phyloP scores from a whole-genome alignment of 2,888 invertebrate species.

The Crioceris asparagi region DNA sequence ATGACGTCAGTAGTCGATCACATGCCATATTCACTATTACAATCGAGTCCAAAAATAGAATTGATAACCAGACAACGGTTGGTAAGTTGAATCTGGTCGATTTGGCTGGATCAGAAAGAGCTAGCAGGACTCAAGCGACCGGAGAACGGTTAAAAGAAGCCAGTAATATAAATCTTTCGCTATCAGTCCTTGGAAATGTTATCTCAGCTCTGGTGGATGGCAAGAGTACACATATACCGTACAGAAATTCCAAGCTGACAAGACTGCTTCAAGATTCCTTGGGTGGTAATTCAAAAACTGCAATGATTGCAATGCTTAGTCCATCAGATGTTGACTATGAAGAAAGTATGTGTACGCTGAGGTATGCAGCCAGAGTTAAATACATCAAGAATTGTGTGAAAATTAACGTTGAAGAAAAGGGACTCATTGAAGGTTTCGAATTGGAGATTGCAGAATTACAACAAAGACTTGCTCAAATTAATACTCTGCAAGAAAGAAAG shows the following conservation, averaged over 20 bases:
- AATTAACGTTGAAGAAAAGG: slow-evolving; percentile 96
- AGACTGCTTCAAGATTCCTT: slow-evolving; percentile 90
- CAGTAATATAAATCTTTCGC: slow-evolving; percentile 93
- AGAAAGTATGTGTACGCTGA: slow-evolving; percentile 90
- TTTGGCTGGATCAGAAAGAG: slow-evolving; percentile 93
- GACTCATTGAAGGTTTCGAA: slow-evolving; percentile 89
- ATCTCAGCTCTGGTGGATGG: slow-evolving; percentile 97
- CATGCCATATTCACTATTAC: slow-evolving; percentile 98
- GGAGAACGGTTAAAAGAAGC: slow-evolving; percentile 92
- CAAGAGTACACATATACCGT: slow-evolving; percentile 94
- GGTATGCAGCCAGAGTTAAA: slow-evolving; percentile 96
- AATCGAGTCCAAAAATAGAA: slow-evolving; percentile 86
- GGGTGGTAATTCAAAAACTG: slow-evolving; percentile 92
- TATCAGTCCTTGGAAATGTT: slow-evolving; percentile 95
- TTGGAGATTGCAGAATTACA: slow-evolving; percentile 89
- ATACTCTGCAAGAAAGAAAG: slow-evolving; percentile 29
- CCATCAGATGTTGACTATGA: slow-evolving; percentile 94
- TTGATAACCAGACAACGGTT: slow-evolving; percentile 76
- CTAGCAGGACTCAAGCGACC: slow-evolving; percentile 91
- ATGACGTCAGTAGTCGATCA: slow-evolving; percentile 89
- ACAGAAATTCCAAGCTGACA: slow-evolving; percentile 95
- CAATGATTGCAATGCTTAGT: slow-evolving; percentile 96
- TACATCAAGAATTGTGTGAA: slow-evolving; percentile 93
- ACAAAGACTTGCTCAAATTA: slow-evolving; percentile 28
- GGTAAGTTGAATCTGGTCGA: slow-evolving; percentile 97